A percentile compares a stretch with the other conserved stretches of the same genome.
Evolutionary conservation across 2,888 invertebrate species (phyloP).

Genomic region (Cepaea hortensis): DNA sequence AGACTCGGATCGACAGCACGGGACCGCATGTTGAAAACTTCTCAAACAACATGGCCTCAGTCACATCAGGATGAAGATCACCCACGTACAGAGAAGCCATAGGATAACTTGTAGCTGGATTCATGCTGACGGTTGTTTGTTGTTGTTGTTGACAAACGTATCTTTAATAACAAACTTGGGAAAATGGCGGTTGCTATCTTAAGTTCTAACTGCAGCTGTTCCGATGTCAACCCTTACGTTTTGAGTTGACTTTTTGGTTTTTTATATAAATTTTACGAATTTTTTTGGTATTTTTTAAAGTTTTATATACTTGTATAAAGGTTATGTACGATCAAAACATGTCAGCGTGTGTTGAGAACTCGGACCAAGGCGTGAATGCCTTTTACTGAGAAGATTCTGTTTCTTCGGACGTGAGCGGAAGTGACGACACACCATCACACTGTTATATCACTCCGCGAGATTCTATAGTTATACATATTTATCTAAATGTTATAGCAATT

Average conservation of each 20-base stretch:
- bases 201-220: background rate
- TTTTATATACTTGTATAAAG: conserved; percentile 37
- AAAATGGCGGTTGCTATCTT: conserved; percentile 43
- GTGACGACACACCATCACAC: too few species aligned
- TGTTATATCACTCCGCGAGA: too few species aligned
- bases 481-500: too few species aligned
- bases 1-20: conserved; percentile 98
- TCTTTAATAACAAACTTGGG: background rate
- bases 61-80: conserved; percentile 97
- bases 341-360: conserved; percentile 36
- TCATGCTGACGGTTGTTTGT: conserved; percentile 40
- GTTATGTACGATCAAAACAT: conserved; percentile 47
- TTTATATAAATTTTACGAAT: conserved; percentile 45
- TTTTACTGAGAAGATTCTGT: conserved; percentile 20
- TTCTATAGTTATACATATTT: too few species aligned
- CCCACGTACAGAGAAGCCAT: conserved; percentile 97
- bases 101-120: conserved; percentile 69
- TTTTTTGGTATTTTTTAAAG: conserved; percentile 45
- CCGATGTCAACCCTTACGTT: conserved; percentile 29
- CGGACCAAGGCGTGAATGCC: conserved; percentile 24
- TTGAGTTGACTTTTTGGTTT: conserved; percentile 44
- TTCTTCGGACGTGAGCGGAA: conserved; percentile 11
- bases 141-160: background rate
- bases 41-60: conserved; percentile 98
- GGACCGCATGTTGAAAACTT: conserved; percentile 99